A percentile compares a stretch with the other conserved stretches of the same genome.
Evolutionary conservation across 2,888 invertebrate genomes (phyloP).

Genomic region (Crepidodera aurea): DNA sequence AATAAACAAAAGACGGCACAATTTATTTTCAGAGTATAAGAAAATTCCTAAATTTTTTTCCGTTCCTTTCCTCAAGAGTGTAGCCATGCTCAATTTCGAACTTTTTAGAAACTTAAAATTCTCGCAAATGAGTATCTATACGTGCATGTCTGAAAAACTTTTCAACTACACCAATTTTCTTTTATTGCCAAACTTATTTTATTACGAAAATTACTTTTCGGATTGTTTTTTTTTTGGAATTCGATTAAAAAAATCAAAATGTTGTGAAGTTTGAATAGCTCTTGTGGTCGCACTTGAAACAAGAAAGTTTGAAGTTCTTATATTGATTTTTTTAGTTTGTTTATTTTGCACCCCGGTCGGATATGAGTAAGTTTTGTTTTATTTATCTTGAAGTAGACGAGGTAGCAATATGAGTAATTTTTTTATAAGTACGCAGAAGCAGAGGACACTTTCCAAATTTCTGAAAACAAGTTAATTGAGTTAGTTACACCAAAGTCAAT

Average conservation of each 20-base stretch:
- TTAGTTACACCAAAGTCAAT: too few species aligned
- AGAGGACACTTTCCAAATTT: too few species aligned
- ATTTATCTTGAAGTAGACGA: too few species aligned
- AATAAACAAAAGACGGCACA: too few species aligned
- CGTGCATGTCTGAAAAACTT: slow-evolving; percentile 26
- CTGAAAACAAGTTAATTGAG: too few species aligned
- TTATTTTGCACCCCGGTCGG: background rate
- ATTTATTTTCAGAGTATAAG: too few species aligned
- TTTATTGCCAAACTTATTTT: slow-evolving; percentile 31
- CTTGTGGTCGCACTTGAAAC: slow-evolving; percentile 15
- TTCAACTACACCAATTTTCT: slow-evolving; percentile 28
- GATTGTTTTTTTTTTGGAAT: slow-evolving; percentile 22
- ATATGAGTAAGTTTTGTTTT: too few species aligned
- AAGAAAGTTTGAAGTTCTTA: slow-evolving; percentile 13
- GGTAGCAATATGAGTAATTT: too few species aligned
- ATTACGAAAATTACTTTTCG: slow-evolving; percentile 26
- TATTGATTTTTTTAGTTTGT: slow-evolving; percentile 17
- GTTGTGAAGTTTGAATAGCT: slow-evolving; percentile 18
- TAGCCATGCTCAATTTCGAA: background rate
- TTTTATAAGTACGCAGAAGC: too few species aligned
- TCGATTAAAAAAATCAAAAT: slow-evolving; percentile 27
- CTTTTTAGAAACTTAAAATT: slow-evolving; percentile 6
- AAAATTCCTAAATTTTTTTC: too few species aligned
- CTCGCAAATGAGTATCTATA: slow-evolving; percentile 20
- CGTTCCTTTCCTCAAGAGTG: too few species aligned